Evolutionary conservation across 2,888 invertebrate species (phyloP).

Genomic region (Thyatira batis): DNA sequence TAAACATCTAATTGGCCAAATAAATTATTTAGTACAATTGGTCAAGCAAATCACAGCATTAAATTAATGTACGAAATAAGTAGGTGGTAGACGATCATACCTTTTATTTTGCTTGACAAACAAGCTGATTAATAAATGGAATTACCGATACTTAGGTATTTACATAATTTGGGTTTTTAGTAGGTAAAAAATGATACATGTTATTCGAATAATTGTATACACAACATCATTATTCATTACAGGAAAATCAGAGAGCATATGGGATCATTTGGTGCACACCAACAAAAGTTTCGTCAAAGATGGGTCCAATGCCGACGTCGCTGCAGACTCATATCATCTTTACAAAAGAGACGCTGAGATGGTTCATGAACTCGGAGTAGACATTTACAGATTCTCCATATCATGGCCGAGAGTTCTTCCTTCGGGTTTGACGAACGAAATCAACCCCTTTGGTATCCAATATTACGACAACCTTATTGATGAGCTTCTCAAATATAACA

Average conservation of each 20-base stretch:
- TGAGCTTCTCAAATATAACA: conserved; percentile 84
- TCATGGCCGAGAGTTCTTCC: conserved; percentile 90
- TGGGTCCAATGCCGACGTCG: conserved; percentile 84
- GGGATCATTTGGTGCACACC: conserved; percentile 81
- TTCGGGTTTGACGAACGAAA: conserved; percentile 83
- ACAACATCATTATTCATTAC: conserved; percentile 24
- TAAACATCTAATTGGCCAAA: neutral
- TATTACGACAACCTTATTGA: conserved; percentile 91
- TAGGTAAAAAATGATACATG: neutral
- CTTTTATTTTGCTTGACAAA: too few relatives aligned
- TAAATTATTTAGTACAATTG: neutral
- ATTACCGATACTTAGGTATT: neutral
- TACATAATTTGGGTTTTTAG: too few relatives aligned
- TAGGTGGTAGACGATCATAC: too few relatives aligned
- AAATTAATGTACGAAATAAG: too few relatives aligned
- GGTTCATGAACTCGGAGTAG: conserved; percentile 83
- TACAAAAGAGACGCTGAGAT: conserved; percentile 85
- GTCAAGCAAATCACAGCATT: too few relatives aligned
- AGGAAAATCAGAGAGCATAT: conserved; percentile 86
- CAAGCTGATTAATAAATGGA: too few relatives aligned
- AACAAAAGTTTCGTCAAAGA: conserved; percentile 79
- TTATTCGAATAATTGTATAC: neutral
- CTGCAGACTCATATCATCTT: conserved; percentile 86
- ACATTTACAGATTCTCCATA: conserved; percentile 87
- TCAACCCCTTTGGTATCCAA: conserved; percentile 87